A percentile compares a stretch with the other conserved stretches of the same genome.
phyloP scores from a whole-genome alignment of 2,888 invertebrate species.

The Microctonus aethiopoides region DNA sequence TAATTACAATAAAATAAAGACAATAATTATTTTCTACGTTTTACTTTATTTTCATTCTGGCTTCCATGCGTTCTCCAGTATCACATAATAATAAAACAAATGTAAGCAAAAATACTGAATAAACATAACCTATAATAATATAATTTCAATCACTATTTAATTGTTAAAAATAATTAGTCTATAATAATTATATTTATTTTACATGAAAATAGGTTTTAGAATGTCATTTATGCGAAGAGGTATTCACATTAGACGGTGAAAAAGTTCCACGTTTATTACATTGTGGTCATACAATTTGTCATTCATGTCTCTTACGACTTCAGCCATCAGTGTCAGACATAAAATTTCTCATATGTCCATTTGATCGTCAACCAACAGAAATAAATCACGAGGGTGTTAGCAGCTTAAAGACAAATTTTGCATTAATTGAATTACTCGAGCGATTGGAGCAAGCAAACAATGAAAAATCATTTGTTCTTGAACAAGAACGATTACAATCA shows the following conservation, averaged over 20 bases:
- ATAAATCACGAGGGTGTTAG: slow-evolving; percentile 67
- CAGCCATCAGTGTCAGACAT: slow-evolving; percentile 54
- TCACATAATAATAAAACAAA: not conserved
- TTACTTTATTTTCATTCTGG: too few species aligned
- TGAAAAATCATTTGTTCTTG: slow-evolving; percentile 53
- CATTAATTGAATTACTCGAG: slow-evolving; percentile 70
- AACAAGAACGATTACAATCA: slow-evolving; percentile 57
- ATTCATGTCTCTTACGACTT: slow-evolving; percentile 69
- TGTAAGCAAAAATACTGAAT: not conserved
- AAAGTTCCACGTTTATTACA: slow-evolving; percentile 70
- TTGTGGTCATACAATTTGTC: slow-evolving; percentile 72
- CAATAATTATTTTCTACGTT: too few species aligned
- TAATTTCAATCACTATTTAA: not conserved
- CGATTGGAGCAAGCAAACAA: slow-evolving; percentile 66
- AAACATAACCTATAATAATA: not conserved
- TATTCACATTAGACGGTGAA: slow-evolving; percentile 70
- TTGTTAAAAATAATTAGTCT: too few species aligned
- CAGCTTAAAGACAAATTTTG: slow-evolving; percentile 72
- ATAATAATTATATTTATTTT: slow-evolving; percentile 3
- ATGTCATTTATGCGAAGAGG: slow-evolving; percentile 71
- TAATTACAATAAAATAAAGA: too few species aligned
- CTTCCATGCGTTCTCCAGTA: not conserved
- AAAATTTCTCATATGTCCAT: slow-evolving; percentile 68
- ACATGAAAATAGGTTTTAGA: slow-evolving; percentile 65
- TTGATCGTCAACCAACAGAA: slow-evolving; percentile 71